These are phyloP conservation scores for Penaeus japonicus DNA, from an alignment of 1,140 invertebrate genomes.

Conservation along the genomic window DNA sequence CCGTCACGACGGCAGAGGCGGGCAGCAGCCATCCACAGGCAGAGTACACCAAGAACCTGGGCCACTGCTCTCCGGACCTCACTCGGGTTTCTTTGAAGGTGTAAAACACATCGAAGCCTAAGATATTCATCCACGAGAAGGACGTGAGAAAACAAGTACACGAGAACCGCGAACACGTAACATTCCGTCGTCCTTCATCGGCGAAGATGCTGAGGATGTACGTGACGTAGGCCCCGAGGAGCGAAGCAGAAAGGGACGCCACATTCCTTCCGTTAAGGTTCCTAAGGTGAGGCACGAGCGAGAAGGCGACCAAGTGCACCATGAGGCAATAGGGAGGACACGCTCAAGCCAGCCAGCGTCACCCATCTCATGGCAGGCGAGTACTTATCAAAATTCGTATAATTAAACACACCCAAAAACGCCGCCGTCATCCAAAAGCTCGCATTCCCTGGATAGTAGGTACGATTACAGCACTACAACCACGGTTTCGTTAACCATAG, in stretches of 20 bases:
- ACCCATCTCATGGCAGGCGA: constrained; percentile 64
- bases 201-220: constrained; percentile 64
- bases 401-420: neutral
- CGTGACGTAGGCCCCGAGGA: constrained; percentile 65
- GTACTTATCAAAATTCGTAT: constrained; percentile 62
- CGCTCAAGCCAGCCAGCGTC: constrained; percentile 64
- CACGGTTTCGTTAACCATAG: no score
- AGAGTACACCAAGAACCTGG: neutral
- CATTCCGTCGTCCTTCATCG: constrained; percentile 61
- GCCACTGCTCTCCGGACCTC: neutral
- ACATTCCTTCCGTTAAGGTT: constrained; percentile 68
- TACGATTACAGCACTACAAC: no score
- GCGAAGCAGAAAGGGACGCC: constrained; percentile 65
- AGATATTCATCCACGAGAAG: constrained; percentile 95
- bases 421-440: neutral
- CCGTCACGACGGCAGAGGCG: neutral
- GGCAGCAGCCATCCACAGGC: neutral
- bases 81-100: constrained; percentile 67
- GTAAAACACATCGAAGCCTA: constrained; percentile 95
- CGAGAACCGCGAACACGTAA: constrained; percentile 74
- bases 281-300: constrained; percentile 65
- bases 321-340: constrained; percentile 67
- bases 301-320: constrained; percentile 66
- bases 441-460: no score
- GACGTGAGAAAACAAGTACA: constrained; percentile 93